Conservation (phyloP, 2,888 invertebrate genomes). For the Nomada ruficornis region DNA sequence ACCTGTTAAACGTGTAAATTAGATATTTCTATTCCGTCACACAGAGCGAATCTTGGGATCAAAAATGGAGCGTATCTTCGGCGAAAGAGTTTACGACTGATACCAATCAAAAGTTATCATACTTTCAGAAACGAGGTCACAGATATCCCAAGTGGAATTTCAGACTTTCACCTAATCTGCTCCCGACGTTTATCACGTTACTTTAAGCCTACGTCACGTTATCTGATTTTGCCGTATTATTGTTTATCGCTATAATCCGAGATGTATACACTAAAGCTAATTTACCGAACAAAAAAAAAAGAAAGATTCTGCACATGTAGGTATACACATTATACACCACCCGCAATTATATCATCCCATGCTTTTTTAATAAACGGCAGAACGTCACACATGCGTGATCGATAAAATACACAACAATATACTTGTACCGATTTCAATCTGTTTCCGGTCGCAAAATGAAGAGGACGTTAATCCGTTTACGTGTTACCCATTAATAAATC, state of each 20-base stretch:
- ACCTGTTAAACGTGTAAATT: slow-evolving; percentile 31
- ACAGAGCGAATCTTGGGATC: background rate
- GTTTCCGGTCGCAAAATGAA: slow-evolving; percentile 11
- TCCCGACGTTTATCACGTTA: slow-evolving; percentile 30
- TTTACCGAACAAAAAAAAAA: background rate
- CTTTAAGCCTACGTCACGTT: slow-evolving; percentile 2
- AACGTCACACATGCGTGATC: slow-evolving; percentile 28
- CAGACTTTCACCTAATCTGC: slow-evolving; percentile 53
- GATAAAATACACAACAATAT: slow-evolving; percentile 29
- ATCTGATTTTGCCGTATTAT: slow-evolving; percentile 32
- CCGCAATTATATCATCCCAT: slow-evolving; percentile 17
- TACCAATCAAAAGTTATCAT: slow-evolving; percentile 16
- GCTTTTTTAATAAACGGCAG: slow-evolving; percentile 36
- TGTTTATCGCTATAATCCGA: slow-evolving; percentile 34
- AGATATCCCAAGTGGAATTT: slow-evolving; percentile 48
- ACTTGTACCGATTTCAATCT: slow-evolving; percentile 23
- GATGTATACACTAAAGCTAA: slow-evolving; percentile 30
- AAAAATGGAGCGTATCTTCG: background rate
- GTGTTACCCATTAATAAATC: no score
- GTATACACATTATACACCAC: no score
- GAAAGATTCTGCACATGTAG: no score
- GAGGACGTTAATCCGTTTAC: no score
- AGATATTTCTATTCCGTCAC: background rate
- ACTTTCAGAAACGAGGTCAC: slow-evolving; percentile 42
- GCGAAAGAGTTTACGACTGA: background rate